Conservation (phyloP, 2,888 invertebrate species). For the Loripinus fragilis region DNA sequence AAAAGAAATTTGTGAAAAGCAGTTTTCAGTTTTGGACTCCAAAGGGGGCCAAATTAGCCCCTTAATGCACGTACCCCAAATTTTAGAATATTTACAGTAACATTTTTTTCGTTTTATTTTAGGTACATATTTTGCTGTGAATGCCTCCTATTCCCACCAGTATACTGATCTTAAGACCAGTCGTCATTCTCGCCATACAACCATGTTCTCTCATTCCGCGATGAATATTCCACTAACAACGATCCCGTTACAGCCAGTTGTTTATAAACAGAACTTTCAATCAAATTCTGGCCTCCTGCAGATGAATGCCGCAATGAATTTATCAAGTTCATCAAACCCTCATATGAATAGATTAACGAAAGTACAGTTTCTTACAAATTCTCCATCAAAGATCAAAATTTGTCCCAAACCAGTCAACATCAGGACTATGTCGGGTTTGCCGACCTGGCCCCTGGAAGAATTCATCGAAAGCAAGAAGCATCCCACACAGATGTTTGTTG, state of each 20-base stretch:
- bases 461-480: conserved; percentile 33
- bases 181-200: background rate
- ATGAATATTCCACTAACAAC: background rate
- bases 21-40: no score
- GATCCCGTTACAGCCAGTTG: background rate
- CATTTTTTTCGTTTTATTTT: conserved; percentile 42
- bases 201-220: background rate
- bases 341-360: conserved; percentile 8
- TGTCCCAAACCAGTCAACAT: conserved; percentile 43
- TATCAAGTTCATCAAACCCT: background rate
- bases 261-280: background rate
- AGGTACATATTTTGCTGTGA: conserved; percentile 77
- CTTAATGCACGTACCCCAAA: no score
- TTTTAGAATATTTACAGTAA: no score
- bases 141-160: conserved; percentile 75
- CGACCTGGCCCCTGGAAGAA: conserved; percentile 33
- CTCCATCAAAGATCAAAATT: conserved; percentile 1
- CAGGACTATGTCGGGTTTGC: conserved; percentile 37
- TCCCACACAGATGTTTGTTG: conserved; percentile 75
- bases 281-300: background rate
- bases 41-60: no score
- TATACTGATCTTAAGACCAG: conserved; percentile 63
- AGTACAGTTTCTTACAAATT: conserved; percentile 22
- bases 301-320: background rate
- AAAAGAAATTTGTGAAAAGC: no score